Evolutionary conservation across 2,888 invertebrate species (phyloP), one percentile per base, ranked within the genome.

Genomic region (Drosophila siamana): DNA sequence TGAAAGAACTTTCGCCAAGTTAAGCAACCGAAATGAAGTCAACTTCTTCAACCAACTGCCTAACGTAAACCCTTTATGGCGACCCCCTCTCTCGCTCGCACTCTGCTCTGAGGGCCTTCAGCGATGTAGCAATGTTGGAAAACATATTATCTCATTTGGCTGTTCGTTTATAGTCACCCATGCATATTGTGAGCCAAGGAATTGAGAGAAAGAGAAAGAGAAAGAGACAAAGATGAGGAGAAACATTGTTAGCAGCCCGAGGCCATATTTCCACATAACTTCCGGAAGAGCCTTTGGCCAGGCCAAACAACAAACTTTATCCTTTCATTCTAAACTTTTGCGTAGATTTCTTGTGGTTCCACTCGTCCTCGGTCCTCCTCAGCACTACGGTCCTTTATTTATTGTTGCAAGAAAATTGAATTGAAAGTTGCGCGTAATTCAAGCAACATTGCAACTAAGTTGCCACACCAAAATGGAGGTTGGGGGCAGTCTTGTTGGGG

Each of bases 321-420:
- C 64, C 69, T 67, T 72, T 57, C 55, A 61, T 62, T 64, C 50
- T 64, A 50, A 78, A 78, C 61, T 76, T 79, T 66, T 50, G 75
- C 60, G 56, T 60, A 75, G 74, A 65, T 75, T 68, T 74, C 59
- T 61, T 72, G 78, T 38, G 75, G 72, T 56, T 61, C 24, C 16
- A 11, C 15, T n/a, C 24, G 8, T 50, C 15, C 4, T 9, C 5
- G 6, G n/a, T 11, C 24, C 16, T 38, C 26, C 24, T 11, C 7
- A 9, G 28, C 28, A 3, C 33, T 11, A 33, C 24, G 8, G 13
- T 26, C 40, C 2, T 33, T 56, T 74, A 38, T 66, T 54, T 61
- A 40, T 63, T 64, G 67, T 61, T 74, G 77, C 59, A 57, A 43
- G 56, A 47, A 74, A 79, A 79, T 76, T 76, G 65, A 74, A 77